Evolutionary conservation across 2,888 invertebrate genomes (phyloP).

Genomic region (Poecilobothrus nobilitatus): DNA sequence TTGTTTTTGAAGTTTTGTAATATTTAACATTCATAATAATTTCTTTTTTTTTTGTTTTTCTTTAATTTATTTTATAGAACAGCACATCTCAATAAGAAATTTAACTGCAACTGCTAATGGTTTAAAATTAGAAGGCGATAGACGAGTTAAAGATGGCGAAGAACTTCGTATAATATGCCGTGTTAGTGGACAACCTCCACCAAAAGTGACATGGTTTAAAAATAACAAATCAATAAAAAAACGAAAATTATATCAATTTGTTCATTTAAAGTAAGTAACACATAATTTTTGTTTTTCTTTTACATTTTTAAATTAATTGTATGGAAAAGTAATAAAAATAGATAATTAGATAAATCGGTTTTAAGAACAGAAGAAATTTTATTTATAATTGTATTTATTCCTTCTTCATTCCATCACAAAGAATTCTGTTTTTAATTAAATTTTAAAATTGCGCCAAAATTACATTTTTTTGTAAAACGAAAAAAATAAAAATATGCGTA

Average conservation of each 20-base stretch:
- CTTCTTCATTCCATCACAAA: too few relatives aligned
- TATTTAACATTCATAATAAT: conserved; percentile 9
- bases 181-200: conserved; percentile 68
- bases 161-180: conserved; percentile 63
- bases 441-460: too few relatives aligned
- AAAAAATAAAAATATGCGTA: too few relatives aligned
- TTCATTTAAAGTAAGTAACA: conserved; percentile 41
- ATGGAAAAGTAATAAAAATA: too few relatives aligned
- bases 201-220: conserved; percentile 75
- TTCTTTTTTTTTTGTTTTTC: conserved; percentile 19
- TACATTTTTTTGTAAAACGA: neutral
- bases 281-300: conserved; percentile 8
- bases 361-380: too few relatives aligned
- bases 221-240: conserved; percentile 54
- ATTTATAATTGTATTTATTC: too few relatives aligned
- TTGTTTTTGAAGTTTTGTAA: neutral
- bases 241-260: conserved; percentile 40
- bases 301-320: too few relatives aligned
- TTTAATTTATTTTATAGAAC: conserved; percentile 39
- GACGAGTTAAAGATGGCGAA: conserved; percentile 44
- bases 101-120: conserved; percentile 33
- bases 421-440: too few relatives aligned
- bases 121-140: conserved; percentile 25
- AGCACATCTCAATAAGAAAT: conserved; percentile 43
- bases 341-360: too few relatives aligned